Conservation (phyloP, 2,113 vertebrate genomes). For the Barnardius zonarius region DNA sequence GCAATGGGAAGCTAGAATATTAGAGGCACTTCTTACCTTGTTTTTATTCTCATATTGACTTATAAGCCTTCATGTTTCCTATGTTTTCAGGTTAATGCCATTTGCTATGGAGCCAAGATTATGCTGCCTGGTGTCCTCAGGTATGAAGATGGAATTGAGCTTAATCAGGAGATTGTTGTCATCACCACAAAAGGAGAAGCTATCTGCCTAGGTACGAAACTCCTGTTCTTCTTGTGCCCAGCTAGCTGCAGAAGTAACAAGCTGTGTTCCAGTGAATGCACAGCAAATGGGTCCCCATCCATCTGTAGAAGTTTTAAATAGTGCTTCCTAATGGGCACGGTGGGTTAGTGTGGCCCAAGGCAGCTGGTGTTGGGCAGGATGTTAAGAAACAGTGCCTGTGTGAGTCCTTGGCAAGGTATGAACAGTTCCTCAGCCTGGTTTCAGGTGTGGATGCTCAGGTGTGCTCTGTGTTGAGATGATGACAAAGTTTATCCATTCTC, state of each 20-base stretch:
- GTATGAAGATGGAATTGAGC: constrained; percentile 95
- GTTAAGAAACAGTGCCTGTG: neutral
- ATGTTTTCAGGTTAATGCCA: constrained; percentile 87
- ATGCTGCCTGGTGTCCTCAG: constrained; percentile 93
- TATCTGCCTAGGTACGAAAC: constrained; percentile 86
- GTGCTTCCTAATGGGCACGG: neutral
- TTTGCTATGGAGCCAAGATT: constrained; percentile 97
- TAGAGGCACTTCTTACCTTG: neutral
- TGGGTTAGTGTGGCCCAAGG: neutral
- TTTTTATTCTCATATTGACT: neutral
- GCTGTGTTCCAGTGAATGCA: neutral
- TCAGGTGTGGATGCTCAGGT: neutral
- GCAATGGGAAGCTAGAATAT: neutral
- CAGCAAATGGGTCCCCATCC: neutral
- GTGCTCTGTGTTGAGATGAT: constrained; percentile 74
- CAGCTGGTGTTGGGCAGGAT: neutral
- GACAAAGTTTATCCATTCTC: constrained; percentile 88
- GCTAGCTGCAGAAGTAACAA: neutral
- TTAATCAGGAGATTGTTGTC: constrained; percentile 94
- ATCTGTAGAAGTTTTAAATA: neutral
- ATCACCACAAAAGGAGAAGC: constrained; percentile 97
- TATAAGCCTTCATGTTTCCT: neutral
- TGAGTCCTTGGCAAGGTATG: neutral
- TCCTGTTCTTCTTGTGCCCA: neutral
- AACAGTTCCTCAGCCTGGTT: neutral